Evolutionary conservation across 2,113 vertebrate species (phyloP).

Genomic region (Hippocampus abdominalis): DNA sequence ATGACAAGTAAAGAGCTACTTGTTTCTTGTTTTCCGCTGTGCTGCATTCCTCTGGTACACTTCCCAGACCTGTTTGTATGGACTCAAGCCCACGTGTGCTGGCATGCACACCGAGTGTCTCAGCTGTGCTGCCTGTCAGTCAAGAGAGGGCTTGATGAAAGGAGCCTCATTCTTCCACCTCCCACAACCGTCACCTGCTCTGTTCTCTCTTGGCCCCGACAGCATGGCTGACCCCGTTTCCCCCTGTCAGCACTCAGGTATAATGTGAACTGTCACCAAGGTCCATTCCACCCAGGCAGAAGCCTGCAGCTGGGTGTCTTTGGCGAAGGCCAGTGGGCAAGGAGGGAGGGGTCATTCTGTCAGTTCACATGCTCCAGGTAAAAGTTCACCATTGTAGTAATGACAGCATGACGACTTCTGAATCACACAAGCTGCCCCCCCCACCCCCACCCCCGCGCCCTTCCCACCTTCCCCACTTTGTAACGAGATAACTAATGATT

Average conservation of each 20-base stretch:
- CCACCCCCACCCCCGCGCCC: not conserved
- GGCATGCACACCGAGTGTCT: slow-evolving; percentile 36
- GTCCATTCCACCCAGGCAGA: slow-evolving; percentile 38
- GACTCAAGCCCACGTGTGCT: slow-evolving; percentile 34
- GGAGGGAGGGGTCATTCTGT: slow-evolving; percentile 3
- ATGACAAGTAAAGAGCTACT: slow-evolving; percentile 22
- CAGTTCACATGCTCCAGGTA: slow-evolving; percentile 1
- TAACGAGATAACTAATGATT: too few species aligned
- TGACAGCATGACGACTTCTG: not conserved
- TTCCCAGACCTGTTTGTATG: slow-evolving; percentile 18
- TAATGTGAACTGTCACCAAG: slow-evolving; percentile 60
- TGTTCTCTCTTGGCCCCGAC: slow-evolving; percentile 32
- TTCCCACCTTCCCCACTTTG: not conserved
- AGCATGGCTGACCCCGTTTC: slow-evolving; percentile 58
- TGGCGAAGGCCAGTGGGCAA: not conserved
- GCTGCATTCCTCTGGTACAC: slow-evolving; percentile 33
- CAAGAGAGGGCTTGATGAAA: slow-evolving; percentile 37
- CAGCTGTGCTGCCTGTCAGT: slow-evolving; percentile 58
- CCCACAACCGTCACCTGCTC: slow-evolving; percentile 39
- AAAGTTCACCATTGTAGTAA: not conserved
- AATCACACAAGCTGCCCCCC: not conserved
- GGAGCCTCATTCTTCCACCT: slow-evolving; percentile 28
- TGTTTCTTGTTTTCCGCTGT: slow-evolving; percentile 1
- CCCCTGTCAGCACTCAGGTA: slow-evolving; percentile 66
- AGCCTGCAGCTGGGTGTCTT: slow-evolving; percentile 43